Base-by-base conservation (phyloP, 2,113 vertebrate genomes). In the Lasiurus borealis region DNA sequence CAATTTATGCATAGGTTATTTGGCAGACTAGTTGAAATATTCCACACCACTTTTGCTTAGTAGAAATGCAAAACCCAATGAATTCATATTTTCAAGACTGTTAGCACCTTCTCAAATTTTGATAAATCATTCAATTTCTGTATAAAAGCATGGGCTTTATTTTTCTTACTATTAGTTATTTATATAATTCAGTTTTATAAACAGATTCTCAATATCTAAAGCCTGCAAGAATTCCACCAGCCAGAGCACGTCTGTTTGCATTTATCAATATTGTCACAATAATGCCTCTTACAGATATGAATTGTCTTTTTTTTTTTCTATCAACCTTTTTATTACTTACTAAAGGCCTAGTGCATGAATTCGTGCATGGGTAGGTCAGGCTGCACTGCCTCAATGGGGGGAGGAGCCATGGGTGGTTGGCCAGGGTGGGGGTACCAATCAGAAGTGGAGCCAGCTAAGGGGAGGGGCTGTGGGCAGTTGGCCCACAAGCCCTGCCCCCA, bases 141-240 rank as follows among this genome's bases (percentile, higher is more conserved):
- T 92, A 92, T 82, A 86, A 98, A 98, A 94, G 97, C 92, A 91
- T 93, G 57, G 95, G 66, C 59, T 97, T 82, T 97, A 59, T 85
- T 98, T 57, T n/a, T 97, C 64, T 94, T 93, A 57, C 90, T 62
- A 34, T 94, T 94, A 95, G 93, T 94, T 97, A 97, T 97, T 97
- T 94, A 96, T 95, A 75, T 81, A 93, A 59, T 57, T 93, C 81
- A 76, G 44, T 81, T 86, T 96, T 89, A 95, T 80, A 95, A 90
- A 95, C 84, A 90, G 57, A 75, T 84, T 92, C 69, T 95, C 54
- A 59, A 34, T 78, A 93, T 96, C 92, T 91, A 57, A 86, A 59
- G 34, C 7, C 44, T 89, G 19, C 27, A 93, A 72, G 40, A 90
- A 90, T 93, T 88, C 29, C 78, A 64, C 57, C 73, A 72, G 69